These are phyloP conservation scores for Smutsia gigantea DNA, from an alignment of 2,797 vertebrate genomes.

Conservation along the genomic window DNA sequence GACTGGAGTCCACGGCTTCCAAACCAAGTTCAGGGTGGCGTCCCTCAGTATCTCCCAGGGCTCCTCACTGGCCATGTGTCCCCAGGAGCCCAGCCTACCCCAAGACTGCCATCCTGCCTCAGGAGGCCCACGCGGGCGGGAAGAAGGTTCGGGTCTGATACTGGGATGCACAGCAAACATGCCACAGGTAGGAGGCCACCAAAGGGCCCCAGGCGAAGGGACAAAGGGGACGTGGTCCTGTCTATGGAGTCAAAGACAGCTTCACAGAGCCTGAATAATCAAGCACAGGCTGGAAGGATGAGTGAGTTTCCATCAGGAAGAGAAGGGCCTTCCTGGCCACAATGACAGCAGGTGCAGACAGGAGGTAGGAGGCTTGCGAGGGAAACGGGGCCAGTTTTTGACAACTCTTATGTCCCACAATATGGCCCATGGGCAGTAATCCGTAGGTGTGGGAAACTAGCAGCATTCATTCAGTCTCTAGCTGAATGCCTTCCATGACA, in stretches of 20 bases:
- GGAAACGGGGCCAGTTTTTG: not conserved
- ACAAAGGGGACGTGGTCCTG: not conserved
- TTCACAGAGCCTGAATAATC: not conserved
- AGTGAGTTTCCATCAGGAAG: not conserved
- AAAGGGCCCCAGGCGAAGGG: not conserved
- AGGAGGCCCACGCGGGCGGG: no score
- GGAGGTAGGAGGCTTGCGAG: not conserved
- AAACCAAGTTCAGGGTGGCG: not conserved
- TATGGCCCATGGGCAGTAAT: not conserved
- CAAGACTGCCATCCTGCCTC: not conserved
- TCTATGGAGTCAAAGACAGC: not conserved
- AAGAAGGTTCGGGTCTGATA: not conserved
- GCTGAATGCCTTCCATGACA: not conserved
- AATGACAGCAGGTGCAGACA: not conserved
- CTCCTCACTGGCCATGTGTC: not conserved
- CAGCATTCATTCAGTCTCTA: not conserved
- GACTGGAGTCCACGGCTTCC: not conserved
- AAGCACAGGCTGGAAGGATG: not conserved
- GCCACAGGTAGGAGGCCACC: not conserved
- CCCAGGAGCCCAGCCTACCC: not conserved
- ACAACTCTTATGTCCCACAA: not conserved
- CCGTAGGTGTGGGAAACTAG: not conserved
- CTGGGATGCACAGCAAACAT: not conserved
- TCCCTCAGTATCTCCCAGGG: not conserved
- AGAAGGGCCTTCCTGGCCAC: not conserved